phyloP scores from a whole-genome alignment of 2,888 invertebrate genomes.

The Corythucha ciliata region DNA sequence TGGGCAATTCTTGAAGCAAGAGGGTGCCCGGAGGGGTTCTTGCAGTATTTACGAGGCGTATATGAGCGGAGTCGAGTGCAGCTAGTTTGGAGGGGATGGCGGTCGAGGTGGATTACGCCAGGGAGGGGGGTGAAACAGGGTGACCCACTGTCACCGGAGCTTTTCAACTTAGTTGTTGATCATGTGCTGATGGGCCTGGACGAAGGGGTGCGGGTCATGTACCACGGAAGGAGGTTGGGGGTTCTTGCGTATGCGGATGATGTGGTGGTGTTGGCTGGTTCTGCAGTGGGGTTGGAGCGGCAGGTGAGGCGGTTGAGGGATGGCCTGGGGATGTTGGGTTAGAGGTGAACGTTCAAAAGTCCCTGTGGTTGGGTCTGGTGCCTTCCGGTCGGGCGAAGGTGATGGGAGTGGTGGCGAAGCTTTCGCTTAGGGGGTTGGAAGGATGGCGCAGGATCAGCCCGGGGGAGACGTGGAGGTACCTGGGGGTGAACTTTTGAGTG shows the following conservation, averaged over 20 bases:
- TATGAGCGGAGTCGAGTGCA: neutral
- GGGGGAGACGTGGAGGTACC: too few species aligned
- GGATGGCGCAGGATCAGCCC: too few species aligned
- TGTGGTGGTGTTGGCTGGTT: slow-evolving; percentile 21
- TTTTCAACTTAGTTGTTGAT: slow-evolving; percentile 11
- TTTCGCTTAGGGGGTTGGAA: too few species aligned
- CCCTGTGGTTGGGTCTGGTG: too few species aligned
- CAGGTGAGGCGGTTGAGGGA: too few species aligned
- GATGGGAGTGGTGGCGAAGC: too few species aligned
- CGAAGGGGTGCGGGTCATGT: neutral
- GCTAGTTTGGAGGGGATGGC: neutral
- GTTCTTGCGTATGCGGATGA: slow-evolving; percentile 29
- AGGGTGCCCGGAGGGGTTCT: neutral
- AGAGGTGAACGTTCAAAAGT: too few species aligned
- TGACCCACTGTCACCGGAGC: slow-evolving; percentile 7
- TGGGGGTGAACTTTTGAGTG: neutral
- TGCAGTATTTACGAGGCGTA: neutral
- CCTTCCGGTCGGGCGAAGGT: too few species aligned
- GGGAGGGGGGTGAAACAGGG: slow-evolving; percentile 16
- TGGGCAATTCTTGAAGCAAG: too few species aligned
- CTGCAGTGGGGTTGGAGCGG: neutral
- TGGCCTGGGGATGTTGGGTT: too few species aligned
- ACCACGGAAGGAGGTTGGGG: neutral
- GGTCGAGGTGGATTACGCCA: neutral
- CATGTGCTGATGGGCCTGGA: slow-evolving; percentile 16